Evolutionary conservation across 2,113 vertebrate species (phyloP).

Genomic region (Steatornis caripensis): DNA sequence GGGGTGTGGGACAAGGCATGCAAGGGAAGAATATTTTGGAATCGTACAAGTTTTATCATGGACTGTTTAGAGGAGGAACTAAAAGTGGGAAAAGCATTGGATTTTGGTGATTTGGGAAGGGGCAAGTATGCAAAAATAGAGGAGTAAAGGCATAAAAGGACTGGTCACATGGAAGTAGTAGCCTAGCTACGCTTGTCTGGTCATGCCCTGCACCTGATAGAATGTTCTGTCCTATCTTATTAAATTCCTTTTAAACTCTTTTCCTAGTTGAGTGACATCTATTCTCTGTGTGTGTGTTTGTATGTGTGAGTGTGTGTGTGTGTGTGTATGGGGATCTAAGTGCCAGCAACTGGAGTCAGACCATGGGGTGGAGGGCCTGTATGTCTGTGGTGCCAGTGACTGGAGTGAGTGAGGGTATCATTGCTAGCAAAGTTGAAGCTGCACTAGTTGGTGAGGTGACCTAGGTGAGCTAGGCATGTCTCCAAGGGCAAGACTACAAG

Average conservation of each 20-base stretch:
- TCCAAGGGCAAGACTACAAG: neutral
- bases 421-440: rapidly evolving
- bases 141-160: neutral
- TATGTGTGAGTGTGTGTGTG: neutral
- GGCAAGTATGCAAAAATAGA: neutral
- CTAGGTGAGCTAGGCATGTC: neutral
- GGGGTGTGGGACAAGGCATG: neutral
- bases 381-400: neutral
- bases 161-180: neutral
- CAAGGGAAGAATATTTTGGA: neutral
- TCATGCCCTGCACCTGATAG: neutral
- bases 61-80: neutral
- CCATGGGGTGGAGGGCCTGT: rapidly evolving
- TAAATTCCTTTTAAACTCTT: neutral
- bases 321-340: neutral
- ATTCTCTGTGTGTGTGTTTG: neutral
- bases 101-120: neutral
- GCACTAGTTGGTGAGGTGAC: neutral
- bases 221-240: neutral
- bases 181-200: neutral
- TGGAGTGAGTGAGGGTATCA: neutral
- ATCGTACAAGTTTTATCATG: neutral
- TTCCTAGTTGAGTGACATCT: neutral
- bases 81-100: neutral
- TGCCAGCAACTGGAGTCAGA: neutral